These are phyloP conservation scores for Pagetopsis macropterus DNA, from an alignment of 2,797 vertebrate genomes.

Conservation along the genomic window DNA sequence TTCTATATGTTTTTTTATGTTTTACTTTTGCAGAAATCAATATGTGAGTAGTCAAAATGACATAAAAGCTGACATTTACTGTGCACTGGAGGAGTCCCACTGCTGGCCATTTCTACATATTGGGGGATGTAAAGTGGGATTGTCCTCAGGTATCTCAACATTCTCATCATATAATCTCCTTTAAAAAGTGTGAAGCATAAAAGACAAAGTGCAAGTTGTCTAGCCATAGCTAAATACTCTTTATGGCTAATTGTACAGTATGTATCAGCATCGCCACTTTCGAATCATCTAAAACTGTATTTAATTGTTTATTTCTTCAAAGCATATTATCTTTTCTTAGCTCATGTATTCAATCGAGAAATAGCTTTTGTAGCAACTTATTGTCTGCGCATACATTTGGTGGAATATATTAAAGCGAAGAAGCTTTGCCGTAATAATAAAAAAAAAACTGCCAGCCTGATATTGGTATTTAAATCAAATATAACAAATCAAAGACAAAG, in stretches of 20 bases:
- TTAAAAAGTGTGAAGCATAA: slow-evolving; percentile 6
- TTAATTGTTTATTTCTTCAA: not conserved
- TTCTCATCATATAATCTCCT: not conserved
- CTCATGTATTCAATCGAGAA: not conserved
- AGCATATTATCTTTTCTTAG: not conserved
- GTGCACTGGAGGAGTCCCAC: not conserved
- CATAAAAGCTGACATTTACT: not conserved
- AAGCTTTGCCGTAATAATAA: not conserved
- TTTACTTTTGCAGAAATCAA: not conserved
- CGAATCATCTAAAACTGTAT: not conserved
- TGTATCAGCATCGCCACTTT: not conserved
- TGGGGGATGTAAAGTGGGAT: not conserved
- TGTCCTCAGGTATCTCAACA: not conserved
- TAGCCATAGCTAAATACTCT: too few species aligned
- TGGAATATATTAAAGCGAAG: not conserved
- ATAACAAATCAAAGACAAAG: not conserved
- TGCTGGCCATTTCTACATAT: not conserved
- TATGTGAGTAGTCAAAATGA: not conserved
- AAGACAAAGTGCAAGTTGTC: not conserved
- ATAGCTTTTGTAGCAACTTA: not conserved
- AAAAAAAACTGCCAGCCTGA: not conserved
- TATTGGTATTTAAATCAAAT: not conserved
- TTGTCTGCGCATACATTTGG: not conserved
- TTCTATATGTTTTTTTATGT: too few species aligned
- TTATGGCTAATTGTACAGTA: not conserved